These are phyloP conservation scores for Musca domestica DNA, from an alignment of 1,140 invertebrate genomes.

Conservation along the genomic window DNA sequence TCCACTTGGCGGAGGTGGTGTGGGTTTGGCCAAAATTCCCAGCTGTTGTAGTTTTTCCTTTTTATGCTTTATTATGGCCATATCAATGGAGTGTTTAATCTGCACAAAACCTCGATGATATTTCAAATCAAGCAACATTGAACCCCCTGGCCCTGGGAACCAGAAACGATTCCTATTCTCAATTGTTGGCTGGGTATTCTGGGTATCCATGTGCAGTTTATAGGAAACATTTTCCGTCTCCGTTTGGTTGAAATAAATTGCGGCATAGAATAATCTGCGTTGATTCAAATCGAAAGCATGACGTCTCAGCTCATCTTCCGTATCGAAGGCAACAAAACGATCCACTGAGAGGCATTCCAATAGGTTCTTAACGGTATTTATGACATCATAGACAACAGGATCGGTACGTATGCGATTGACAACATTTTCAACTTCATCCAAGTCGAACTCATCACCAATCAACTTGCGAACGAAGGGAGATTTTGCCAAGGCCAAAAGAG, in stretches of 20 bases:
- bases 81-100: slow-evolving; percentile 65
- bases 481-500: slow-evolving; percentile 43
- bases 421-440: slow-evolving; percentile 39
- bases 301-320: slow-evolving; percentile 56
- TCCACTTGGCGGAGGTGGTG: slow-evolving; percentile 11
- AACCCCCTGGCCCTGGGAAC: slow-evolving; percentile 64
- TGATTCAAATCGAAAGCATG: slow-evolving; percentile 58
- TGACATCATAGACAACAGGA: slow-evolving; percentile 38
- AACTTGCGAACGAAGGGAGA: slow-evolving; percentile 46
- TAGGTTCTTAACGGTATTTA: slow-evolving; percentile 55
- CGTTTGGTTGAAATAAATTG: slow-evolving; percentile 44
- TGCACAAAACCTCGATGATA: slow-evolving; percentile 69
- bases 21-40: not conserved
- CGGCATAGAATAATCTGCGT: slow-evolving; percentile 44
- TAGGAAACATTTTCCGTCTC: slow-evolving; percentile 53
- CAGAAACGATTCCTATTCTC: slow-evolving; percentile 63
- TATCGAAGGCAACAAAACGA: slow-evolving; percentile 57
- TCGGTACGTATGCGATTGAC: slow-evolving; percentile 41
- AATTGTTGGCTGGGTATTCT: slow-evolving; percentile 64
- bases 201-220: slow-evolving; percentile 68
- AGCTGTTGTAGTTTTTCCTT: slow-evolving; percentile 33
- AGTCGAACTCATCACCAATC: slow-evolving; percentile 43
- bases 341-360: slow-evolving; percentile 63
- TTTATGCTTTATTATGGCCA: slow-evolving; percentile 59
- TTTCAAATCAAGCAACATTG: slow-evolving; percentile 64